Evolutionary conservation across 2,797 vertebrate species (phyloP).

Genomic region (Helostoma temminkii): DNA sequence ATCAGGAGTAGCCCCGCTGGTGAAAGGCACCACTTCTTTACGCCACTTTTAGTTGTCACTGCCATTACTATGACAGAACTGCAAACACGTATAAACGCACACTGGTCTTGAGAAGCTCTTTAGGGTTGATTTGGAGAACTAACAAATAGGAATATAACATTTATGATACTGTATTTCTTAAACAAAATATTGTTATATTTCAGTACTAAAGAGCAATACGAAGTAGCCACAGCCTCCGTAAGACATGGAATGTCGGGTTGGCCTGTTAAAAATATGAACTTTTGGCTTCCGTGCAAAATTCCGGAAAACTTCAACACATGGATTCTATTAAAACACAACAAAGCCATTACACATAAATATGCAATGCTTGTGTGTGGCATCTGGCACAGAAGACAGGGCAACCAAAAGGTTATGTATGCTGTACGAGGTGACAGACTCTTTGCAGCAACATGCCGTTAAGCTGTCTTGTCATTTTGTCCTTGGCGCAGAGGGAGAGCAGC

Average conservation of each 20-base stretch:
- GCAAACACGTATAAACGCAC: too few species aligned
- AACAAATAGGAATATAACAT: not conserved
- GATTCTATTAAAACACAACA: constrained; percentile 23
- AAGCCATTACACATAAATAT: constrained; percentile 24
- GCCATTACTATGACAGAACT: not conserved
- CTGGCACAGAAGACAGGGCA: constrained; percentile 19
- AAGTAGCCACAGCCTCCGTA: not conserved
- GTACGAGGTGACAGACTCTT: constrained; percentile 47
- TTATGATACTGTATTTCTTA: not conserved
- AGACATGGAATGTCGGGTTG: not conserved
- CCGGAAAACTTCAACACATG: not conserved
- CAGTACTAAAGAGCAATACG: not conserved
- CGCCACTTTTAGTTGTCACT: not conserved
- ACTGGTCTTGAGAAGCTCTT: not conserved
- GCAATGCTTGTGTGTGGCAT: constrained; percentile 21
- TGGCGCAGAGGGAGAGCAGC: constrained; percentile 41
- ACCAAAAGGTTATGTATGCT: constrained; percentile 43
- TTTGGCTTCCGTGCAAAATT: constrained; percentile 18
- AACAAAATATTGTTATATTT: not conserved
- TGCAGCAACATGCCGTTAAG: constrained; percentile 31
- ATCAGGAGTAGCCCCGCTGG: not conserved
- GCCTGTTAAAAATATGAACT: not conserved
- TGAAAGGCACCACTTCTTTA: not conserved
- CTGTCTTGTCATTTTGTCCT: constrained; percentile 47
- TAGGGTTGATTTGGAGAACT: not conserved